Conservation (phyloP, 2,888 invertebrate species). For the Bhutanitis thaidina region DNA sequence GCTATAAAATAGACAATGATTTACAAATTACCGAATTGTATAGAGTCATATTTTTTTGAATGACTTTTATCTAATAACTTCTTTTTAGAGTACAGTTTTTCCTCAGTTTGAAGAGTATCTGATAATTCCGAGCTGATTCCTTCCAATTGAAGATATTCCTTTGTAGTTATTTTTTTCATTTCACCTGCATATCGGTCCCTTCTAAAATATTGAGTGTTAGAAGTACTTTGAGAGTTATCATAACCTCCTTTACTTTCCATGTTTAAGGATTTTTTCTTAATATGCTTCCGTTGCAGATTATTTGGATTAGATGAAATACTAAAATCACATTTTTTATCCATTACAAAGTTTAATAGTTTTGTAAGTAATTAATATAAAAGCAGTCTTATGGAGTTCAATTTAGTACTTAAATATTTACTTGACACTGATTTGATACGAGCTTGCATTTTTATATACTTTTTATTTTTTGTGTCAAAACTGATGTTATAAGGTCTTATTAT, state of each 20-base stretch:
- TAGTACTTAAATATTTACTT: no score
- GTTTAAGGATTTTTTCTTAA: neutral
- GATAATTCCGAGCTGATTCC: conserved; percentile 36
- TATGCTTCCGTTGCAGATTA: neutral
- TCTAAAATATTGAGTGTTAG: conserved; percentile 51
- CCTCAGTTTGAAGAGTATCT: conserved; percentile 44
- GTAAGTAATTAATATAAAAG: neutral
- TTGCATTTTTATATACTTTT: no score
- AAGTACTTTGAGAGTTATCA: conserved; percentile 33
- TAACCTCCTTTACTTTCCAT: conserved; percentile 30
- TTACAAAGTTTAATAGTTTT: conserved; percentile 9
- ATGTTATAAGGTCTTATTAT: no score
- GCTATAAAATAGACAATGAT: no score
- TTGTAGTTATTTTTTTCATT: conserved; percentile 22
- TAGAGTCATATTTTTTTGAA: conserved; percentile 48
- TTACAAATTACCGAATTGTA: conserved; percentile 33
- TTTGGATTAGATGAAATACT: conserved; percentile 20
- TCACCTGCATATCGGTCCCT: conserved; percentile 29
- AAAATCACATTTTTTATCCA: conserved; percentile 31
- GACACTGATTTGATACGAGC: no score
- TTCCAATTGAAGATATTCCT: neutral
- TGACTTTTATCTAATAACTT: conserved; percentile 47
- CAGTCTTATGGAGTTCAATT: no score
- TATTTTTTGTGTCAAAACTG: no score
- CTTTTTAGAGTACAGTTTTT: conserved; percentile 46